Base-by-base conservation (phyloP, 2,797 vertebrate genomes). In the Bothrops alternatus region DNA sequence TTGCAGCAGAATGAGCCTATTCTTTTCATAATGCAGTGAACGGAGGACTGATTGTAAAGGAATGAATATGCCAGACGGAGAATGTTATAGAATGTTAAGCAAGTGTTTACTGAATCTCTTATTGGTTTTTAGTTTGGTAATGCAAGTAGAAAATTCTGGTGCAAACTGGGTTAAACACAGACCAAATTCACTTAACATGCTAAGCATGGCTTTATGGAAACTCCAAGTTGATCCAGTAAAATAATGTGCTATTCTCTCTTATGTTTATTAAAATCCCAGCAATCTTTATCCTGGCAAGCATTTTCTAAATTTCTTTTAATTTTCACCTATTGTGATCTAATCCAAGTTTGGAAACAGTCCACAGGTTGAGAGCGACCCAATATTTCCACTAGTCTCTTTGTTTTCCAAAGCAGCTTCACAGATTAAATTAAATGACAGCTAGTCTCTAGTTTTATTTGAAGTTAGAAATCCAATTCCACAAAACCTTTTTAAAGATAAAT, bases 11-110 rank as follows among this genome's bases (percentile, higher is more conserved):
- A 95, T 89, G 93, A 93, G 89, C 7, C 87, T 18, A 89, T 90
- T 94, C 91, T 93, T 92, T 93, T 92, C 93, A 89, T 91, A 89
- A 78, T 20, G 20, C 10, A 1, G 14, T 65, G 89, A 89, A 90
- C n/a, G 63, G 91, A 93, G 93, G 88, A n/a, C 63, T 87, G 93
- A 95, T 91, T 91, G 94, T 94, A 92, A 69, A n/a, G 69, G 78
- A 26, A 26, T 56, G 56, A 92, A 92, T 93, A 89, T 55, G 86
- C 86, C 53, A 87, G 12, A 60, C 6, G 3, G 47, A 86, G 86
- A 90, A 86, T 1, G 42, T 56, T 61, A 25, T 42, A 57, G 53
- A 28, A 56, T 28, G 12, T 16, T 23, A 78, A 47, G 32, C n/a
- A 58, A 69, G 53, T 25, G 50, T 90, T 61, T 32, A 65, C 61